Evolutionary conservation across 2,888 invertebrate genomes (phyloP), one percentile per base, ranked within the genome.

Genomic region (Lysandra bellargus): DNA sequence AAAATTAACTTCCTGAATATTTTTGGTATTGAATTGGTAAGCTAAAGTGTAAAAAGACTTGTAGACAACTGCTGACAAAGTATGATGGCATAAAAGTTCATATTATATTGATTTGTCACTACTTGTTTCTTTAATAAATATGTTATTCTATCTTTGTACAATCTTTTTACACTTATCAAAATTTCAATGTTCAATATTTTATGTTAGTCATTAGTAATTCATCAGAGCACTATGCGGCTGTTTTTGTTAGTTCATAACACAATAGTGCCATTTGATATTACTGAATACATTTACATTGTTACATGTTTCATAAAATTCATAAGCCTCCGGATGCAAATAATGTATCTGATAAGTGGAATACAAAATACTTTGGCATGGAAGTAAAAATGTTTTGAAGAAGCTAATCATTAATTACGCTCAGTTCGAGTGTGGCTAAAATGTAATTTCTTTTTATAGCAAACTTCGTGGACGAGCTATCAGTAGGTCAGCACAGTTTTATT

Each of bases 381-480:
- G 9, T 69, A 30, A 69, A 33, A 69, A 37, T 69, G 69, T 78
- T 69, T 69, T 69, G 44, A 78, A 23, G 44, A 78, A 78, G 78
- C 40, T 76, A 57, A 72, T 78, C 37, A 75, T 72, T 60, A 78
- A 75, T 72, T 60, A 78, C 81, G 82, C 80, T 80, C 80, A 78
- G 81, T 81, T 79, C 61, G 81, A 77, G 78, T 73, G 80, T 81
- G 79, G 85, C 85, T 87, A 86, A 85, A 81, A 79, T 85, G 84
- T 79, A 83, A 86, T 92, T 91, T 90, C 88, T 91, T 92, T 95
- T 76, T 95, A 94, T 95, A 97, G 97, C 96, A 96, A 96, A 96
- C 97, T 97, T 87, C 97, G 96, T 93, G 97, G 97, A 95, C 97
- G 97, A 95, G 96, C 95, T 93, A 93, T 97, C 92, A 96, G 96